Evolutionary conservation across 1,140 invertebrate genomes (phyloP).

Genomic region (Euborellia annulipes): DNA sequence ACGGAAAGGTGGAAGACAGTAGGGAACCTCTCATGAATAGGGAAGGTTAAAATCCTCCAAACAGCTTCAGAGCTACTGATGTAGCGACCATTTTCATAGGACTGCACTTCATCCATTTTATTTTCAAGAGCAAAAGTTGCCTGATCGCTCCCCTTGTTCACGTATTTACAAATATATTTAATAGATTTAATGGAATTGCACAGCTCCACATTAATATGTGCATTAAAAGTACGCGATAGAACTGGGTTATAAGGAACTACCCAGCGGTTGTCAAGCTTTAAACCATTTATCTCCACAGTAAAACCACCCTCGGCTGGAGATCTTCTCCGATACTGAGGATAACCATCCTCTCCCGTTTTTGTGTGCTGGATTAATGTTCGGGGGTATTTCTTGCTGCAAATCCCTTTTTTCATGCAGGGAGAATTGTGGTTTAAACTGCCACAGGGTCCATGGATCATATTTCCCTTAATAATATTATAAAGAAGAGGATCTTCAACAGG

Average conservation of each 20-base stretch:
- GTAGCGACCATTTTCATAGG: constrained; percentile 22
- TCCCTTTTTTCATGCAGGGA: constrained; percentile 23
- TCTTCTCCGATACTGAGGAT: too few species aligned
- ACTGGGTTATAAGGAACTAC: constrained; percentile 26
- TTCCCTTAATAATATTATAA: constrained; percentile 23
- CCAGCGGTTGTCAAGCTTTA: constrained; percentile 26
- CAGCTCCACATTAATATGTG: constrained; percentile 25
- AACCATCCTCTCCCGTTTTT: too few species aligned
- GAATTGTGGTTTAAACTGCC: constrained; percentile 21
- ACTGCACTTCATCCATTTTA: constrained; percentile 23
- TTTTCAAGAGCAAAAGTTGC: constrained; percentile 15
- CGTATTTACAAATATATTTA: constrained; percentile 29
- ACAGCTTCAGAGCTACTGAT: constrained; percentile 24
- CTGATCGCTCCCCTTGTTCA: constrained; percentile 25
- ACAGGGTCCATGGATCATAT: constrained; percentile 35
- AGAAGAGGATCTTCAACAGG: constrained; percentile 23
- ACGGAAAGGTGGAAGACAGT: constrained; percentile 22
- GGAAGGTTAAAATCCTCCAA: constrained; percentile 25
- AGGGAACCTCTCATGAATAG: constrained; percentile 23
- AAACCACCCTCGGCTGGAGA: too few species aligned
- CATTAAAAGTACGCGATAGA: constrained; percentile 19
- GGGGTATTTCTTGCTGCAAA: not conserved
- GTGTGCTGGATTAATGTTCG: too few species aligned
- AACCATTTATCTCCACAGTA: too few species aligned
- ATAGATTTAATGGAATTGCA: constrained; percentile 26